Evolutionary conservation across 2,797 vertebrate genomes (phyloP), one percentile per base, ranked within the genome.

Genomic region (Lithobates pipiens): DNA sequence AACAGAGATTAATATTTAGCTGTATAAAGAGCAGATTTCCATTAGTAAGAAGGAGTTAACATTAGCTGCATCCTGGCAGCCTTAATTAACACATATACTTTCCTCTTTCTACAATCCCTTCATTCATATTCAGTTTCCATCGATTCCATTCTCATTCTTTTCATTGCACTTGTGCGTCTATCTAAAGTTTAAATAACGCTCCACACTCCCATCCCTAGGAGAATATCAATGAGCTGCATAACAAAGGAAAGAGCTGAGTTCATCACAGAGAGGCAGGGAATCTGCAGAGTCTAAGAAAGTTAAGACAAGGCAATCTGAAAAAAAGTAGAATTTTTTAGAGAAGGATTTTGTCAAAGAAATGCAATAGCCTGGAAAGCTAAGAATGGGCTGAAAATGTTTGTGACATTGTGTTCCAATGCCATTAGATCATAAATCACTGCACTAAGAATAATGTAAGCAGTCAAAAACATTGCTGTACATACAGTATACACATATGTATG

Each of bases 41-140:
- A 46, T 34, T 54, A 63, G 54, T 16, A 77, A 70, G 67, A 57
- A 82, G 18, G 80, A 50, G 50, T 78, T 85, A 85, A 75, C 42
- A 68, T 39, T 69, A 85, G 61, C 83, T 10, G 25, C 50, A 85
- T 54, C 44, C 69, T 74, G 27, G 68, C 76, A 65, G 57, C 74
- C 6, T 80, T 80, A 75, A 86, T 81, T 80, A 86, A 81, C 78
- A 76, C 84, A 76, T 44, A 61, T 42, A 61, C 73, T 76, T 80
- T 69, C 29, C 42, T 70, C 29, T 16, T 77, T 70, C 72, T 77
- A 25, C 85, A 83, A 36, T 74, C 42, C 39, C 80, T 70, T 86
- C 85, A 83, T 83, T 86, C 76, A 83, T 83, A 83, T 86, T 86
- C 85, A 83, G 54, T 86, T 86, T 78, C 80, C 80, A 74, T 86